These are phyloP conservation scores for Eciton burchellii DNA, from an alignment of 1,140 invertebrate species.

Conservation along the genomic window DNA sequence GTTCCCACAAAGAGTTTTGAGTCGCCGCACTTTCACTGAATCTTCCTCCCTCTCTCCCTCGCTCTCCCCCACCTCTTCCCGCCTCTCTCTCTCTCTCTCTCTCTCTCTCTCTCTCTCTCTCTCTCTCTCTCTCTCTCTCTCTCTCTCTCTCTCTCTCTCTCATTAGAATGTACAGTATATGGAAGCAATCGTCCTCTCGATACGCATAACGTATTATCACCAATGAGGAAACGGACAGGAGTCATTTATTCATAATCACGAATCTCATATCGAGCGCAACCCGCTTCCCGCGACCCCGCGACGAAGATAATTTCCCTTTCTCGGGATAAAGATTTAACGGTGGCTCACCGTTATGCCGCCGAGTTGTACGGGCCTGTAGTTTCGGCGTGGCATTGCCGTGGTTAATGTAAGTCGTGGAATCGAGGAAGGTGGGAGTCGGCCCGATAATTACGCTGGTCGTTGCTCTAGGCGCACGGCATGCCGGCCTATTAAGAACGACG, in stretches of 20 bases:
- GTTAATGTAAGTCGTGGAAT: constrained; percentile 51
- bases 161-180: not conserved
- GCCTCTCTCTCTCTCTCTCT: too few species aligned
- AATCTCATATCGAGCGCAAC: constrained; percentile 21
- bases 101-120: too few species aligned
- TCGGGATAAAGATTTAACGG: constrained; percentile 43
- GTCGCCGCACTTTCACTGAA: not conserved
- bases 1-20: not conserved
- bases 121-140: too few species aligned
- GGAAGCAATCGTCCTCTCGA: constrained; percentile 13
- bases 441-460: constrained; percentile 77
- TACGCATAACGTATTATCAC: constrained; percentile 43
- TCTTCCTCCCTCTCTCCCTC: too few species aligned
- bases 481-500: constrained; percentile 67
- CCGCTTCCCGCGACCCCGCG: too few species aligned
- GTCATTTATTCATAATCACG: constrained; percentile 53
- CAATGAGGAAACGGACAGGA: constrained; percentile 20
- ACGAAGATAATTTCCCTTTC: constrained; percentile 33
- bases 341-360: constrained; percentile 57
- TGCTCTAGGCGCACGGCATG: constrained; percentile 72
- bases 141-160: too few species aligned
- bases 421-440: constrained; percentile 58
- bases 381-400: constrained; percentile 24
- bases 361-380: constrained; percentile 5
- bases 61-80: too few species aligned